Percentiles rank a stretch among this genome's conserved stretches.
phyloP scores from a whole-genome alignment of 2,797 vertebrate species.

The Salarias fasciatus region DNA sequence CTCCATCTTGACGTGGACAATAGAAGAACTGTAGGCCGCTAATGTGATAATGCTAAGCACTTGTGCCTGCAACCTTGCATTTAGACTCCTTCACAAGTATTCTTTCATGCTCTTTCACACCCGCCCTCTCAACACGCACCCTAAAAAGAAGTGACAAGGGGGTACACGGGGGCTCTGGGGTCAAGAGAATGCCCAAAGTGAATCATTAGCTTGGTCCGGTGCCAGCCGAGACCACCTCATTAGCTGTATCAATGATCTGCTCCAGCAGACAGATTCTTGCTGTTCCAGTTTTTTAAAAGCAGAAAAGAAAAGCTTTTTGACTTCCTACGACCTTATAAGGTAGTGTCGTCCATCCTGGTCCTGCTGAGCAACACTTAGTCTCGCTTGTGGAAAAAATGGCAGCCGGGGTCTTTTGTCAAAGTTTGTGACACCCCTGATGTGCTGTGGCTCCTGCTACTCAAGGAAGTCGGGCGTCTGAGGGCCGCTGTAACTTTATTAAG shows the following conservation, averaged over 20 bases:
- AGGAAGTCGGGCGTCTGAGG: conserved; percentile 66
- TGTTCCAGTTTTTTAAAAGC: conserved; percentile 54
- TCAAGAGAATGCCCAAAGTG: conserved; percentile 48
- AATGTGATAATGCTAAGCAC: conserved; percentile 54
- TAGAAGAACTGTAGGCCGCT: conserved; percentile 46
- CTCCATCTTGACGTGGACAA: conserved; percentile 37
- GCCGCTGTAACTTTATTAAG: conserved; percentile 79
- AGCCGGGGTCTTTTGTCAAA: conserved; percentile 66
- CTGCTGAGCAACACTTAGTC: conserved; percentile 28
- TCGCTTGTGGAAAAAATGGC: conserved; percentile 56
- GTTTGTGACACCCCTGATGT: conserved; percentile 52
- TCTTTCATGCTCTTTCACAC: too few species aligned
- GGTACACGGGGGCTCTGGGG: conserved; percentile 34
- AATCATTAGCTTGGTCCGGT: conserved; percentile 69
- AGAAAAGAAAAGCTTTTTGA: conserved; percentile 57
- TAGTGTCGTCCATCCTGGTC: conserved; percentile 37
- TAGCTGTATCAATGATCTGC: conserved; percentile 63
- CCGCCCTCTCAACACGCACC: background rate
- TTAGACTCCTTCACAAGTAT: background rate
- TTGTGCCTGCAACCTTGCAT: conserved; percentile 14
- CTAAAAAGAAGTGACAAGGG: conserved; percentile 36
- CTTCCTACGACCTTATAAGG: conserved; percentile 38
- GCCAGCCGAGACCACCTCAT: conserved; percentile 60
- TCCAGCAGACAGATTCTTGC: conserved; percentile 61
- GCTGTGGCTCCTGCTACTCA: conserved; percentile 48